Percentiles rank a stretch among this genome's conserved stretches.
Evolutionary conservation across 1,140 invertebrate species (phyloP).

Genomic region (Acarapis woodi): DNA sequence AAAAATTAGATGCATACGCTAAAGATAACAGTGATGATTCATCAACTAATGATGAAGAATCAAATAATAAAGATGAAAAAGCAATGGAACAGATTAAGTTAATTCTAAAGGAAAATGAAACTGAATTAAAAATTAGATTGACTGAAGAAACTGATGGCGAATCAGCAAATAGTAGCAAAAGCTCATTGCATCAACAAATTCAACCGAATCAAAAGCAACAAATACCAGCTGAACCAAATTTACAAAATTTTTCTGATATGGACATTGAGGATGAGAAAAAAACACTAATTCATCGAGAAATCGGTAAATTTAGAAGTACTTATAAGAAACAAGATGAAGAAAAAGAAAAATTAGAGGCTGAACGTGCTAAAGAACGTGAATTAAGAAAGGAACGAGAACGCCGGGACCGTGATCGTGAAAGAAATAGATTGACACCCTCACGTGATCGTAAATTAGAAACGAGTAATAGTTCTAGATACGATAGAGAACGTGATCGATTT

Average conservation of each 20-base stretch:
- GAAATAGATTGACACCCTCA: no score
- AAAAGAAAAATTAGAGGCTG: not conserved
- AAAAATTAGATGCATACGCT: conserved; percentile 55
- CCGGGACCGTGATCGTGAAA: no score
- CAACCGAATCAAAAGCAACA: not conserved
- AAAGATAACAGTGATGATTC: conserved; percentile 12
- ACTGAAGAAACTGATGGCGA: no score
- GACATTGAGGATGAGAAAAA: conserved; percentile 79
- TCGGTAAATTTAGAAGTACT: conserved; percentile 81
- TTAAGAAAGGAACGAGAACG: not conserved
- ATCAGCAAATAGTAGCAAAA: no score
- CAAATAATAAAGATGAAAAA: conserved; percentile 24
- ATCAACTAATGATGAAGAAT: conserved; percentile 36
- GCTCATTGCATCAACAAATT: no score
- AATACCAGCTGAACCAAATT: not conserved
- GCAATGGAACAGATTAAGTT: conserved; percentile 10
- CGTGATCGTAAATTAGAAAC: no score
- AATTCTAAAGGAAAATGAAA: conserved; percentile 12
- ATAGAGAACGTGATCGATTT: conserved; percentile 10
- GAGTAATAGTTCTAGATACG: no score
- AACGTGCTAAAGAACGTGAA: not conserved
- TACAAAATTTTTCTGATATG: conserved; percentile 19
- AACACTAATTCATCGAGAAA: conserved; percentile 66
- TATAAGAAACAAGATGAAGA: conserved; percentile 45
- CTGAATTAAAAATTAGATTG: conserved; percentile 8